phyloP scores from a whole-genome alignment of 2,797 vertebrate species.

The Paedocypris micromegethes region DNA sequence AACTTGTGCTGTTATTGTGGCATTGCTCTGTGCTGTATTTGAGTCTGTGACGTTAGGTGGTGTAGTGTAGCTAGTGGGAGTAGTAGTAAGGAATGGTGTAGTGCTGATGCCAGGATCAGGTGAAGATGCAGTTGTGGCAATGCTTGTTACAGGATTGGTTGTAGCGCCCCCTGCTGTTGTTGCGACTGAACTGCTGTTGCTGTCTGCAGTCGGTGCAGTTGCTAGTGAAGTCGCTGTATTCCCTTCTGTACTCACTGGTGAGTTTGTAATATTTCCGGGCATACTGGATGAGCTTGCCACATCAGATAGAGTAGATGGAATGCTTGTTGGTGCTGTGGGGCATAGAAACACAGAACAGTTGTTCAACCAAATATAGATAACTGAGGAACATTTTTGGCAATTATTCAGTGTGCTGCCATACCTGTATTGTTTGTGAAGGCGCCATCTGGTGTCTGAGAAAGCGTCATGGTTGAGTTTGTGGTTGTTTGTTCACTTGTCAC shows the following conservation, averaged over 20 bases:
- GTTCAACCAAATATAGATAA: not conserved
- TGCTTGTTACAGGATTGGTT: conserved; percentile 2
- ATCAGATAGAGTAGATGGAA: conserved; percentile 2
- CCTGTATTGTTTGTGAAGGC: not conserved
- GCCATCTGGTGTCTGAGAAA: not conserved
- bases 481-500: not conserved
- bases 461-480: not conserved
- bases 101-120: conserved; percentile 5
- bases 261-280: not conserved
- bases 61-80: not conserved
- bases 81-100: not conserved
- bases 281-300: not conserved
- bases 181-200: conserved; percentile 22
- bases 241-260: conserved; percentile 4
- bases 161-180: conserved; percentile 4
- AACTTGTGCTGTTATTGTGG: conserved; percentile 3
- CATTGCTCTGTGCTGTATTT: conserved; percentile 1
- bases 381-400: not conserved
- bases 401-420: not conserved
- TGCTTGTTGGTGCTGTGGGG: not conserved
- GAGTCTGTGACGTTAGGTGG: conserved; percentile 8
- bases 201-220: conserved; percentile 7
- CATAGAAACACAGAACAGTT: not conserved
- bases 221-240: conserved; percentile 16
- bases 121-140: not conserved